Conservation (phyloP, 2,797 vertebrate genomes). For the Salarias fasciatus region DNA sequence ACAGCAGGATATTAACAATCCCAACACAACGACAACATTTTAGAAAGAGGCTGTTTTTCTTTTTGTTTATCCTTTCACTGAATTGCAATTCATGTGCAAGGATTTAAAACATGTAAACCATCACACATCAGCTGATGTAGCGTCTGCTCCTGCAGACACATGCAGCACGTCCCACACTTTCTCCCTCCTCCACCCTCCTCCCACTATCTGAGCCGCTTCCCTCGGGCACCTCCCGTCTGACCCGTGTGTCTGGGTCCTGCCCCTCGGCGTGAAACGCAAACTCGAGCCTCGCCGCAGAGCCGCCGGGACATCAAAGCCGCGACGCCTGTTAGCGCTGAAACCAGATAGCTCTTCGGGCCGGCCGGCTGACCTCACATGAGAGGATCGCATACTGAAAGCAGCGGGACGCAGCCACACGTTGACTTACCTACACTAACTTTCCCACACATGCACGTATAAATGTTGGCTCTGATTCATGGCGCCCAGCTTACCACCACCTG, state of each 20-base stretch:
- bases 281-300: slow-evolving; percentile 23
- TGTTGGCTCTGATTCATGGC: slow-evolving; percentile 46
- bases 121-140: slow-evolving; percentile 16
- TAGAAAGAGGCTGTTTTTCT: too few relatives aligned
- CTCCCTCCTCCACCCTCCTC: too few relatives aligned
- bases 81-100: background rate
- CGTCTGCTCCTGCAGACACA: too few relatives aligned
- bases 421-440: background rate
- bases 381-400: slow-evolving; percentile 44
- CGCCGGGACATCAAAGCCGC: slow-evolving; percentile 67
- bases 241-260: slow-evolving; percentile 45
- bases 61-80: too few relatives aligned
- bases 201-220: slow-evolving; percentile 5
- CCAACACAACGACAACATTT: slow-evolving; percentile 19
- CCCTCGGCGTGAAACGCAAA: slow-evolving; percentile 65
- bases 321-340: slow-evolving; percentile 66
- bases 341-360: slow-evolving; percentile 63
- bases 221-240: slow-evolving; percentile 31
- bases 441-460: slow-evolving; percentile 20
- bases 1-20: background rate
- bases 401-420: slow-evolving; percentile 44
- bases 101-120: background rate
- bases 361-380: slow-evolving; percentile 50
- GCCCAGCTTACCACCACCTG: slow-evolving; percentile 43
- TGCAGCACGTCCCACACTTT: too few relatives aligned